Evolutionary conservation across 2,888 invertebrate genomes (phyloP).

Genomic region (Ormyrus rosae): DNA sequence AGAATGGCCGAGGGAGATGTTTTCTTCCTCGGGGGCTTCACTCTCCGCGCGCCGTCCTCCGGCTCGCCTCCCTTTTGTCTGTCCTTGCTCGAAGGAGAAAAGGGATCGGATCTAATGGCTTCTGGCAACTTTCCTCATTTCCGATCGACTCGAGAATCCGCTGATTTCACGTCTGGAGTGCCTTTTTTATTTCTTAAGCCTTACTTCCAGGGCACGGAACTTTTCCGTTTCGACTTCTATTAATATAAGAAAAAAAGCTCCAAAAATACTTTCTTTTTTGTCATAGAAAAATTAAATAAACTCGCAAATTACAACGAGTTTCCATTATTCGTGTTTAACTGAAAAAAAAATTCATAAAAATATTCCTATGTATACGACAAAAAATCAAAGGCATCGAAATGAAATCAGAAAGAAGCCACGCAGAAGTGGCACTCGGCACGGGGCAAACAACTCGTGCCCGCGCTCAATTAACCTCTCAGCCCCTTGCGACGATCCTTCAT

Average conservation of each 20-base stretch:
- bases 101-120: constrained; percentile 59
- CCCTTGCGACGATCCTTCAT: not conserved
- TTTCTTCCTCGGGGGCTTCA: constrained; percentile 53
- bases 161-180: constrained; percentile 27
- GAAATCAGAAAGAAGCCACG: too few species aligned
- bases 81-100: constrained; percentile 33
- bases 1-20: constrained; percentile 65
- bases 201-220: not conserved
- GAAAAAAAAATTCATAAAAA: not conserved
- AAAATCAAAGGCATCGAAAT: too few species aligned
- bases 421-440: too few species aligned
- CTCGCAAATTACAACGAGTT: too few species aligned
- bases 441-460: too few species aligned
- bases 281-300: too few species aligned
- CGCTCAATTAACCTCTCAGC: constrained; percentile 1
- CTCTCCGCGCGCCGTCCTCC: constrained; percentile 36
- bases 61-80: constrained; percentile 4
- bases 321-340: not conserved
- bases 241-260: too few species aligned
- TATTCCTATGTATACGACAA: too few species aligned
- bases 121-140: constrained; percentile 70
- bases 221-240: too few species aligned
- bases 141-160: constrained; percentile 65
- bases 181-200: constrained; percentile 11
- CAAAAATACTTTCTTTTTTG: too few species aligned